Evolutionary conservation across 30 jellyfish, hydroid and myxozoan genomes (phyloP).

Genomic region (Cassiopea xamachana): DNA sequence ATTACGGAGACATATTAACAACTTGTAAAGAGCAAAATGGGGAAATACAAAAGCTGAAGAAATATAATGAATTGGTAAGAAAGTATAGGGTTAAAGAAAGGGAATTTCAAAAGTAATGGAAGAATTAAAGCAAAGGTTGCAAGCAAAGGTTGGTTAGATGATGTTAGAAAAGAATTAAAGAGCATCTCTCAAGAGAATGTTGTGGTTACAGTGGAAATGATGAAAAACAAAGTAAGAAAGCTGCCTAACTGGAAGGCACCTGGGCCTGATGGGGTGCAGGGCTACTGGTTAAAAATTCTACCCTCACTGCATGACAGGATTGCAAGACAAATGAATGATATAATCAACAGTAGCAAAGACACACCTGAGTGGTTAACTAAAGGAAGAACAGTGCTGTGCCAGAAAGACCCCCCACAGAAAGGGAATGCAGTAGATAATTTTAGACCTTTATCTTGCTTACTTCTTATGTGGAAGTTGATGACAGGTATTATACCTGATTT

Average conservation of each 20-base stretch:
- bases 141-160: slow-evolving; percentile 1
- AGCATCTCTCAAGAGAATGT: neutral
- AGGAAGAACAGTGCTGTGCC: slow-evolving; percentile 43
- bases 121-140: slow-evolving; percentile 14
- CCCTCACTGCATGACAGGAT: slow-evolving; percentile 19
- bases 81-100: neutral
- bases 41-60: neutral
- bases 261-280: slow-evolving; percentile 42
- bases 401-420: slow-evolving; percentile 30
- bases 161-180: neutral
- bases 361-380: slow-evolving; percentile 25
- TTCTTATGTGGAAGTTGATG: slow-evolving; percentile 23
- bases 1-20: neutral
- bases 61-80: neutral
- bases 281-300: slow-evolving; percentile 20
- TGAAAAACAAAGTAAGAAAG: neutral
- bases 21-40: neutral
- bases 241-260: slow-evolving; percentile 54
- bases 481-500: slow-evolving; percentile 21
- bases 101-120: neutral
- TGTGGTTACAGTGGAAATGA: neutral
- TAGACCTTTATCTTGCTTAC: slow-evolving; percentile 40
- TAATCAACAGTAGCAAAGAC: neutral
- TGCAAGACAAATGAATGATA: slow-evolving; percentile 17
- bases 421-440: slow-evolving; percentile 29